Base-by-base conservation (phyloP, 37 sponge, comb jelly and placozoan genomes). In the Halisarca cf. caerulea region DNA sequence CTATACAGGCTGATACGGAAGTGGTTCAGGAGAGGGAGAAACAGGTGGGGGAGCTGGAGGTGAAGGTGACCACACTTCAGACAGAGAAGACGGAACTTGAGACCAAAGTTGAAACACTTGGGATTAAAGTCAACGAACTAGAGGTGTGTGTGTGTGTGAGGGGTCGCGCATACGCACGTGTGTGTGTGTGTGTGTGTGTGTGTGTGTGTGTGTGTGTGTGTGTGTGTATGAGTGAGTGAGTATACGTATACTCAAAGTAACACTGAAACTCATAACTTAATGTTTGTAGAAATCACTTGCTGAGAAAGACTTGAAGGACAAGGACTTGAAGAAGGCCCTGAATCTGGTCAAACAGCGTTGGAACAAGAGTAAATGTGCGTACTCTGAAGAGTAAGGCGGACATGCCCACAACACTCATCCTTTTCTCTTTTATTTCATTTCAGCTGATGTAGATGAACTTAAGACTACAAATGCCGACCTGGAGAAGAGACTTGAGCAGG, bases 401-500 rank as follows among this genome's bases (percentile, higher is more conserved):
- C n/a, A n/a, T n/a, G n/a, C n/a, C n/a, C n/a, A n/a, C n/a, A n/a
- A n/a, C n/a, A n/a, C n/a, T n/a, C n/a, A n/a, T n/a, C n/a, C n/a
- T n/a, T n/a, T n/a, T n/a, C 64, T 4, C 15, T n/a, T 62, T 62
- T 30, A 30, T 35, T 74, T 6, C n/a, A n/a, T n/a, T 21, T 15
- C 36, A 74, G 77, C 77, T 74, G 77, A 74, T 2, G 24, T n/a
- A 41, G 77, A 74, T n/a, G 25, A 40, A 38, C 27, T 59, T 11
- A 83, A 86, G 73, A 38, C 40, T 2, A 73, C 80, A 45, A 80
- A 45, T 1, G 72, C 34, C 9, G 78, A 83, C 11, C 62, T 88
- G 57, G 80, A 83, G 75, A 86, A 81, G 43, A 77, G 54, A n/a
- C 74, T 91, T 69, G 69, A 91, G 73, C 58, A 18, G 42, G 34